Conservation (phyloP, 2,113 vertebrate species). For the Antechinus stuartii region DNA sequence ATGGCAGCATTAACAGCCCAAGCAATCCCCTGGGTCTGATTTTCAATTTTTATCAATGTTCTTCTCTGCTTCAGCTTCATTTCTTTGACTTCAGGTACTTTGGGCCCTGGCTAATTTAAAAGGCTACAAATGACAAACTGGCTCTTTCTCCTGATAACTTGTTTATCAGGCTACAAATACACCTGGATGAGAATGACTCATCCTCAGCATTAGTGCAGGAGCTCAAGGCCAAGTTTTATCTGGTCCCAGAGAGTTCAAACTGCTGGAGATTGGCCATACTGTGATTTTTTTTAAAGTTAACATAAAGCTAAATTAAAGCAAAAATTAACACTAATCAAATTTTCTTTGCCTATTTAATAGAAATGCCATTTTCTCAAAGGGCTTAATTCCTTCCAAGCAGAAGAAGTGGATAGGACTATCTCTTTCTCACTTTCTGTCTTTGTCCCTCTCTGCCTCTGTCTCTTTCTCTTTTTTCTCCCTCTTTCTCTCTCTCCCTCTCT, state of each 20-base stretch:
- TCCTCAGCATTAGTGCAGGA: background rate
- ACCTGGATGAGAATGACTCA: background rate
- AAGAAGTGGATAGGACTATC: background rate
- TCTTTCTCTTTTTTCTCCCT: background rate
- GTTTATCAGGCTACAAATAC: slow-evolving; percentile 4
- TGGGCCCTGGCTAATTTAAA: background rate
- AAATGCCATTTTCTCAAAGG: background rate
- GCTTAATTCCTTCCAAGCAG: background rate
- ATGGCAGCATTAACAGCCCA: background rate
- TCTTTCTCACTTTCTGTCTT: background rate
- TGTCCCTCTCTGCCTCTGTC: background rate
- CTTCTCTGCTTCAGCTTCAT: background rate
- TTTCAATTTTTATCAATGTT: background rate
- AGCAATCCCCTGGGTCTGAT: background rate
- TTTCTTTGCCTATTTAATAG: background rate
- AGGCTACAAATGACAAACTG: background rate
- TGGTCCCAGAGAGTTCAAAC: slow-evolving; percentile 2
- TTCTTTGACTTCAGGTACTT: background rate
- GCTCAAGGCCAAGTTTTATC: slow-evolving; percentile 6
- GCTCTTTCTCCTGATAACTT: slow-evolving; percentile 3
- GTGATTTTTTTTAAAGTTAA: background rate
- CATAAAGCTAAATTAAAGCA: background rate
- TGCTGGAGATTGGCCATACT: background rate
- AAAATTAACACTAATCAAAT: background rate
- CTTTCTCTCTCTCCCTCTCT: background rate